Evolutionary conservation across 1,140 invertebrate genomes (phyloP).

Genomic region (Drosophila subpulchrella): DNA sequence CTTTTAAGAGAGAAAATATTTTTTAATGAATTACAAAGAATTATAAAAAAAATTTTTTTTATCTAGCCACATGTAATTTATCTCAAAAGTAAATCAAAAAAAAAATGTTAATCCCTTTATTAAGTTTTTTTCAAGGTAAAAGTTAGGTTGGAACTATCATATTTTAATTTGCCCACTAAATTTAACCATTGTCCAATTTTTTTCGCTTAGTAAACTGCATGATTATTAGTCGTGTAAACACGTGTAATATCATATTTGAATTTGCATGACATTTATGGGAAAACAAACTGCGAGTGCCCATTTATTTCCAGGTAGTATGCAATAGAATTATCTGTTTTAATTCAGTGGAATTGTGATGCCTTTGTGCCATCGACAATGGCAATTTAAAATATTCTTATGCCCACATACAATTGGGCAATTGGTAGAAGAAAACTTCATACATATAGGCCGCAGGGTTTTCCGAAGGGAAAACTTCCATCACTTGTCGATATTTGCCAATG

Average conservation of each 20-base stretch:
- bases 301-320: background rate
- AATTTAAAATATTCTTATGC: constrained; percentile 10
- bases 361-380: constrained; percentile 4
- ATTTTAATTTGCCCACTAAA: too few relatives aligned
- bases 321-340: background rate
- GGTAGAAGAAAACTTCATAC: constrained; percentile 18
- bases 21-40: too few relatives aligned
- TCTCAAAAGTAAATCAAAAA: too few relatives aligned
- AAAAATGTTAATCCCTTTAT: too few relatives aligned
- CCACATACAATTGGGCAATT: constrained; percentile 12
- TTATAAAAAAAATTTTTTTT: too few relatives aligned
- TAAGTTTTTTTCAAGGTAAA: too few relatives aligned
- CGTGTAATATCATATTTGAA: constrained; percentile 1
- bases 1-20: too few relatives aligned
- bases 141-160: too few relatives aligned
- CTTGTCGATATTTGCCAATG: constrained; percentile 19
- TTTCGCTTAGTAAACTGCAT: constrained; percentile 2
- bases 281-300: background rate
- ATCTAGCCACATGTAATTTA: too few relatives aligned
- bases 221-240: background rate
- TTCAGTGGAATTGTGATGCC: background rate
- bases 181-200: background rate
- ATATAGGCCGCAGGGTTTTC: constrained; percentile 13
- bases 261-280: constrained; percentile 5
- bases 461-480: constrained; percentile 17